These are phyloP conservation scores for Mesitornis unicolor DNA, from an alignment of 2,113 vertebrate genomes.

Conservation along the genomic window DNA sequence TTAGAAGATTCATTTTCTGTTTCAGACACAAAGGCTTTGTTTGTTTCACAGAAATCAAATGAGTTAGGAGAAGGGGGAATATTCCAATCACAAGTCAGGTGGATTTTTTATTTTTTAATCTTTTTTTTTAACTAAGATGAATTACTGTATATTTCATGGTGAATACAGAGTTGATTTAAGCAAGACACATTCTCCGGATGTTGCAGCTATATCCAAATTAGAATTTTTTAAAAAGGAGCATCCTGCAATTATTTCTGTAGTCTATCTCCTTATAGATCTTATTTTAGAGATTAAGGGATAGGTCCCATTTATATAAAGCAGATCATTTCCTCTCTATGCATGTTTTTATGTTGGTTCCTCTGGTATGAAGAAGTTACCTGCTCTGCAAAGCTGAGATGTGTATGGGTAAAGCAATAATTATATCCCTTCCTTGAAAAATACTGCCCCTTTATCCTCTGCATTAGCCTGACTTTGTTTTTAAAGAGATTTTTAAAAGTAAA, in stretches of 20 bases:
- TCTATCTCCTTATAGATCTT: not conserved
- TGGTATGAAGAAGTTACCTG: not conserved
- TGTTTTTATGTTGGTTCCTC: not conserved
- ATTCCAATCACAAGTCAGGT: not conserved
- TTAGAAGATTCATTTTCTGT: not conserved
- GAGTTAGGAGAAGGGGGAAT: not conserved
- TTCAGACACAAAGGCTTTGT: not conserved
- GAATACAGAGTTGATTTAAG: not conserved
- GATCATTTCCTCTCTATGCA: not conserved
- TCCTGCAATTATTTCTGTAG: not conserved
- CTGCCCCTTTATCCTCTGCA: not conserved
- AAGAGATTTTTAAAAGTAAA: not conserved
- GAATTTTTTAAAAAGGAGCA: not conserved
- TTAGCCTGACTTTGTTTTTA: not conserved
- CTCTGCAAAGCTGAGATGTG: not conserved
- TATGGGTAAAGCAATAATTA: not conserved
- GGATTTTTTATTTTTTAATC: not conserved
- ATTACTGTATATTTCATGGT: not conserved
- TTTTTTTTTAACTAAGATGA: not conserved
- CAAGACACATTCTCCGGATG: not conserved
- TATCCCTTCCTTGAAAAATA: not conserved
- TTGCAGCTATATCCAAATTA: not conserved
- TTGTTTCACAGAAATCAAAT: not conserved
- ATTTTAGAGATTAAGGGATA: not conserved
- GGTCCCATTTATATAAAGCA: not conserved